Conservation (phyloP, 2,797 vertebrate species). For the Pangasius djambal region DNA sequence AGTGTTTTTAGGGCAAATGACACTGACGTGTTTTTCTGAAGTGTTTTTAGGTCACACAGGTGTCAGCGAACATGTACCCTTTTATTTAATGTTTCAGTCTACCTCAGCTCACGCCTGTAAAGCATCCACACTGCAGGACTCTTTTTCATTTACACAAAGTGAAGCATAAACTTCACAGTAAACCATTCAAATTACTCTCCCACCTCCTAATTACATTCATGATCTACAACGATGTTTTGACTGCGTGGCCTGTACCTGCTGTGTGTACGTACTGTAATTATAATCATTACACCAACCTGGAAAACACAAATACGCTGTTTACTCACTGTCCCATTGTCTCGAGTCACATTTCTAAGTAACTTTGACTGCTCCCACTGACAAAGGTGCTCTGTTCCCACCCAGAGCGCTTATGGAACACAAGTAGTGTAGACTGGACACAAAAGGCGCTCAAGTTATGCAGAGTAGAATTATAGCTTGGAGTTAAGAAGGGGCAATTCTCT, state of each 20-base stretch:
- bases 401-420: neutral
- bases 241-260: conserved; percentile 14
- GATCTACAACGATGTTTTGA: neutral
- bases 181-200: neutral
- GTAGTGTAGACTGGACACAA: neutral
- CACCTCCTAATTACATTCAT: neutral
- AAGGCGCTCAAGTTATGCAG: neutral
- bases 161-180: neutral
- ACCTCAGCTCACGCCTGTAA: neutral
- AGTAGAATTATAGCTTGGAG: neutral
- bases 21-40: neutral
- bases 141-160: neutral
- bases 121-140: neutral
- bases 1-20: neutral
- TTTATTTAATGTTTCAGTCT: neutral
- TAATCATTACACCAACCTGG: neutral
- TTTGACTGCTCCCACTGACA: neutral
- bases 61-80: too few species aligned
- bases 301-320: neutral
- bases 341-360: neutral
- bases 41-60: neutral
- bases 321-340: conserved; percentile 4
- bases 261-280: conserved; percentile 15
- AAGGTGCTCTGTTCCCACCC: neutral
- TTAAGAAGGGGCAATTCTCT: neutral